Conservation (phyloP, 92 coral and sea anemone genomes). For the Scolanthus callimorphus region DNA sequence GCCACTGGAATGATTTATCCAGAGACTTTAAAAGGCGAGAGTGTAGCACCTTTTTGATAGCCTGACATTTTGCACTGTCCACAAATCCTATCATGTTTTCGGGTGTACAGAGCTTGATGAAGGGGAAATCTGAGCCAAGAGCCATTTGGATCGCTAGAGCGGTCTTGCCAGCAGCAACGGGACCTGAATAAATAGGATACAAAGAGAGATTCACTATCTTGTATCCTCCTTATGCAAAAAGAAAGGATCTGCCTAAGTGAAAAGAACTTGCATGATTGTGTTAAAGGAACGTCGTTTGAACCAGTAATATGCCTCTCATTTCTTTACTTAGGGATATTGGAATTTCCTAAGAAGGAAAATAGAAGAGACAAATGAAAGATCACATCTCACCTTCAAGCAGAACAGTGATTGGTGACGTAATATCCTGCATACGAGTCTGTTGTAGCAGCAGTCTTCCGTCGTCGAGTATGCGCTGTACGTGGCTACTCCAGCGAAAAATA, state of each 20-base stretch:
- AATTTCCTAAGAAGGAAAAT: no score
- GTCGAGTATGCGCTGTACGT: slow-evolving; percentile 71
- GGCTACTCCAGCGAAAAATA: slow-evolving; percentile 84
- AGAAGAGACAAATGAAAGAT: no score
- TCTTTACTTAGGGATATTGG: no score
- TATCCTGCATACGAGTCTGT: slow-evolving; percentile 88
- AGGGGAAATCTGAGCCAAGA: slow-evolving; percentile 92
- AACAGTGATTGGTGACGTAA: slow-evolving; percentile 94
- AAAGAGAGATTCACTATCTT: no score
- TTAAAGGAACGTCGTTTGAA: no score
- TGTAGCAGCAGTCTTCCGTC: slow-evolving; percentile 88
- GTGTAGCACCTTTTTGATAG: slow-evolving; percentile 74
- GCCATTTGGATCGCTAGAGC: slow-evolving; percentile 99
- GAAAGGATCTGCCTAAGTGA: no score
- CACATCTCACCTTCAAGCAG: slow-evolving; percentile 88
- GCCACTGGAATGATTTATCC: no score
- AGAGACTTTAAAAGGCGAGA: no score
- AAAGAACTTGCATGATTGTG: no score
- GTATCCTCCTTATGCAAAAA: no score
- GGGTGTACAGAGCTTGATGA: slow-evolving; percentile 91
- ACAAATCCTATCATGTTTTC: slow-evolving; percentile 98
- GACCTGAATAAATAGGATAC: slow-evolving; percentile 72
- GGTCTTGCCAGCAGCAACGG: slow-evolving; percentile 94
- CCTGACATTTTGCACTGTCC: slow-evolving; percentile 85
- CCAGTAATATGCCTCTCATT: no score